Base-by-base conservation (phyloP, 2,797 vertebrate genomes). In the Neopelma chrysocephalum region DNA sequence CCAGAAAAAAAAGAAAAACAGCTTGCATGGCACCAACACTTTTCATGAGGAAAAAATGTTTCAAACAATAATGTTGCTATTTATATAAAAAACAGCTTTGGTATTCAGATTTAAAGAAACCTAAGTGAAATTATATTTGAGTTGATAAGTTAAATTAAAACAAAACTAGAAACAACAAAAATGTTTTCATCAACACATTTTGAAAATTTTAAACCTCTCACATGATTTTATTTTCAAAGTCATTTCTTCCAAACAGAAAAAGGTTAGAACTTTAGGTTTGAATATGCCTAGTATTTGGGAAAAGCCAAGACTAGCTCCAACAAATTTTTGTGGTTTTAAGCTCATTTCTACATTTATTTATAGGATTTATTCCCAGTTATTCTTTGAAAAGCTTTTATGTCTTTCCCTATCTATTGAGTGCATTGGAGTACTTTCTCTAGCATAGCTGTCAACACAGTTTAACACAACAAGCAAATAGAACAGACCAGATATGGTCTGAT, bases 391-490 rank as follows among this genome's bases (percentile, higher is more conserved):
- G 72, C 22, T 91, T 86, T 89, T 73, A 72, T 86, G 53, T 50
- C 60, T 70, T 94, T 95, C 23, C 32, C 15, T 14, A 16, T 64
- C n/a, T 87, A 91, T 31, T 82, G 54, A 90, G 32, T 56, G 26
- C 34, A 72, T 5, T 82, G 64, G 58, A 93, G 80, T 89, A 89
- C 31, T 91, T 92, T 56, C 89, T 50, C 38, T 76, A 57, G 47
- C 34, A 53, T 56, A 94, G 82, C 71, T 94, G 88, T 89, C 82
- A 97, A 76, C 78, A 64, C 32, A 47, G 70, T 85, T 86, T 72
- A 89, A 78, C 57, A 92, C 17, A 93, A 82, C 6, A 83, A 56
- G 60, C 75, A 90, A 68, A 79, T 4, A 20, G 71, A 82, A 95
- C 48, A 93, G 34, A 61, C 40, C 8, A 90, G 77, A 88, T 80